Percentiles rank a stretch among this genome's conserved stretches.
Conservation (phyloP, 2,113 vertebrate genomes). For the Danio rerio region GRCz12tu NC_133183.1:26740001-26740500, state of each 20-base stretch:
- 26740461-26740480: constrained; percentile 18
- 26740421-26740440: constrained; percentile 14
- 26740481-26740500: constrained; percentile 12
- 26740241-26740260: neutral
- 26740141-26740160: constrained; percentile 16
- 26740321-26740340: neutral
- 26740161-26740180: constrained; percentile 21
- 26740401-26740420: neutral
- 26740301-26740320: neutral
- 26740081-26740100: constrained; percentile 17
- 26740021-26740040: constrained; percentile 17
- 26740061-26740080: neutral
- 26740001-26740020: neutral
- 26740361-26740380: constrained; percentile 24
- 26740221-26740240: constrained; percentile 19
- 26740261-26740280: constrained; percentile 36
- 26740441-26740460: constrained; percentile 9
- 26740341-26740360: constrained; percentile 10
- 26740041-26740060: constrained; percentile 12
- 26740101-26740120: constrained; percentile 31
- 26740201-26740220: neutral
- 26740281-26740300: neutral
- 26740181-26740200: constrained; percentile 5
- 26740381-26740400: neutral
- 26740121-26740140: constrained; percentile 35